phyloP scores from a whole-genome alignment of 2,888 invertebrate genomes.

The Acheta domesticus region DNA sequence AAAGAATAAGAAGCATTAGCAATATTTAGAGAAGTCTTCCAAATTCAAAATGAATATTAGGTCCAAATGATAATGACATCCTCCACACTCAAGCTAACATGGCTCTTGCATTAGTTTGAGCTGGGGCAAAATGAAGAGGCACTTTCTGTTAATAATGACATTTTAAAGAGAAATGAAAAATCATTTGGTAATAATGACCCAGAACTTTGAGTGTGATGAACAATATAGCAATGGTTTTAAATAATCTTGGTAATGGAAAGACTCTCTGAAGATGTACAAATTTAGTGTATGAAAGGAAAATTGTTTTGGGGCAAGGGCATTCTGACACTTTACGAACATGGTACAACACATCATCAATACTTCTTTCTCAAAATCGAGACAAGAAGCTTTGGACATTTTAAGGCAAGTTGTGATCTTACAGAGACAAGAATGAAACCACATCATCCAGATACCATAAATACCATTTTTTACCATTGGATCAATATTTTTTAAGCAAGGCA shows the following conservation, averaged over 20 bases:
- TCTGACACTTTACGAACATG: constrained; percentile 32
- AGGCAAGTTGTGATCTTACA: neutral
- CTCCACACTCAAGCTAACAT: constrained; percentile 35
- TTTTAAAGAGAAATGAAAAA: constrained; percentile 31
- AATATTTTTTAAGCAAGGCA: constrained; percentile 34
- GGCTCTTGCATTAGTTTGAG: constrained; percentile 35
- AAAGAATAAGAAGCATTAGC: constrained; percentile 35
- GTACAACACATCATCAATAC: constrained; percentile 28
- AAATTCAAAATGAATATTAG: constrained; percentile 35
- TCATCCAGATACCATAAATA: constrained; percentile 22
- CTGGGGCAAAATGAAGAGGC: constrained; percentile 36
- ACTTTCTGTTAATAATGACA: constrained; percentile 26
- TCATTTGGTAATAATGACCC: constrained; percentile 22
- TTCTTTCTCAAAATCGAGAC: neutral
- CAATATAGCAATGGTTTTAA: constrained; percentile 36
- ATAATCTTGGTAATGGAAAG: constrained; percentile 34
- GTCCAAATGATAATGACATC: constrained; percentile 34
- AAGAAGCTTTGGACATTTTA: neutral
- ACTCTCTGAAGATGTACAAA: constrained; percentile 36
- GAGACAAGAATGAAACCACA: neutral
- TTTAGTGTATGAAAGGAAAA: constrained; percentile 25
- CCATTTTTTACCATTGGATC: neutral
- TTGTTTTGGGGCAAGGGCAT: constrained; percentile 25
- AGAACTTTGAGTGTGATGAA: constrained; percentile 24
- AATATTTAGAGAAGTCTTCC: constrained; percentile 34